Base-by-base conservation (phyloP, 2,113 vertebrate species). In the Paracanthobrama guichenoti region DNA sequence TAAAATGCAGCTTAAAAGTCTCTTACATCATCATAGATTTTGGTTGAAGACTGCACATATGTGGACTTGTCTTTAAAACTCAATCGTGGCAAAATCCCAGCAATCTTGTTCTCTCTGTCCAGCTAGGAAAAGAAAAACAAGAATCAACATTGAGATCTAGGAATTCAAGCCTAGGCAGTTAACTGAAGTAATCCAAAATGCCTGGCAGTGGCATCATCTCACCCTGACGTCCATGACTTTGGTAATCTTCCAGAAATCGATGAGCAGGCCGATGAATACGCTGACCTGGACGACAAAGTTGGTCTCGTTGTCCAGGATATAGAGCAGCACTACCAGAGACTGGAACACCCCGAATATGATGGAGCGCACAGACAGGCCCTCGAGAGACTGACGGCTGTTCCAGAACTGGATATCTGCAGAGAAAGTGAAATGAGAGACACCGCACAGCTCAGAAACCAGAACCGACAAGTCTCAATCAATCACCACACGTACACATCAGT, bases 171-270 rank as follows among this genome's bases (percentile, higher is more conserved):
- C 24, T 11, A 22, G 10, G 44, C 6, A 10, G 48, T 2, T 8
- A 31, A 53, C 2, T 31, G 0, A 26, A 26, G 60, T 28, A 0
- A 44, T 75, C 28, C 7, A 13, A 22, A 39, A 44, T 11, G 26
- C 2, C 28, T 42, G 5, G 8, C 9, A 5, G 13, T 20, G 46
- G 14, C 11, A 39, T 26, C 67, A 3, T 16, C 59, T 89, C 96
- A 98, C 97, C 94, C 86, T 95, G 85, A 99, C 96, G 0, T 99
- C 97, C 97, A 99, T 98, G 92, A 99, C 97, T 91, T 99, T 99
- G 76, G 97, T 99, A 91, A 99, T 98, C 93, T 99, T 99, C 97
- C 97, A 99, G 91, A 99, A 94, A 89, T 99, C 97, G 1, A 99
- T 99, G 42, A 99, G 96, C 60, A 99, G 96, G 83, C 97, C 97